Conservation (phyloP, 2,888 invertebrate species). For the Zele albiditarsus region DNA sequence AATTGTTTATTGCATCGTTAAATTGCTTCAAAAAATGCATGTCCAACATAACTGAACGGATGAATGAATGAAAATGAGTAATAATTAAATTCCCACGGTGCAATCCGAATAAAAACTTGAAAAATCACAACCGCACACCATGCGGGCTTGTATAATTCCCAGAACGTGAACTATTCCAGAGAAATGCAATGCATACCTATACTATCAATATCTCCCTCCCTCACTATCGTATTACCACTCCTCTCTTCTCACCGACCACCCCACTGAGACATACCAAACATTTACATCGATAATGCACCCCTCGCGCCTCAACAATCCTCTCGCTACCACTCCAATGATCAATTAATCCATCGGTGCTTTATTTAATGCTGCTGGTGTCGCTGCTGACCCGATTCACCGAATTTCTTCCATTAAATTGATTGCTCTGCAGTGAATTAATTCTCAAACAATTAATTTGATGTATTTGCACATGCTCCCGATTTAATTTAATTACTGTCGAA, state of each 20-base stretch:
- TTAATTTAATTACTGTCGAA: background rate
- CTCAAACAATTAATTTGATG: background rate
- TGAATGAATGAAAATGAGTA: background rate
- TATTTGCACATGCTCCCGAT: background rate
- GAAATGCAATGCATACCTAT: background rate
- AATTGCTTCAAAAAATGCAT: too few species aligned
- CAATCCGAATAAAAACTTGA: slow-evolving; percentile 18
- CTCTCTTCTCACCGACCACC: background rate
- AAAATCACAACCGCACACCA: slow-evolving; percentile 31
- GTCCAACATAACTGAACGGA: too few species aligned
- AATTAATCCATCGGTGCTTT: background rate
- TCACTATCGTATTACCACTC: slow-evolving; percentile 9
- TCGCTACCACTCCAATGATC: background rate
- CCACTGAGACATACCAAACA: slow-evolving; percentile 28
- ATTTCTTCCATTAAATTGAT: slow-evolving; percentile 13
- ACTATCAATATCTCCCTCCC: background rate
- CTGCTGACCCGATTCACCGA: slow-evolving; percentile 1
- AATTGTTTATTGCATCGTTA: too few species aligned
- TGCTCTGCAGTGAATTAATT: background rate
- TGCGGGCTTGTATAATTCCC: slow-evolving; percentile 23
- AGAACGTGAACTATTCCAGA: slow-evolving; percentile 32
- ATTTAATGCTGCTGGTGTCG: slow-evolving; percentile 16
- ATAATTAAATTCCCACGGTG: background rate
- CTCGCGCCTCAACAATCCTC: background rate
- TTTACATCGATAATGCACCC: slow-evolving; percentile 36